Evolutionary conservation across 2,797 vertebrate species (phyloP).

Genomic region (Hoplostethus atlanticus): DNA sequence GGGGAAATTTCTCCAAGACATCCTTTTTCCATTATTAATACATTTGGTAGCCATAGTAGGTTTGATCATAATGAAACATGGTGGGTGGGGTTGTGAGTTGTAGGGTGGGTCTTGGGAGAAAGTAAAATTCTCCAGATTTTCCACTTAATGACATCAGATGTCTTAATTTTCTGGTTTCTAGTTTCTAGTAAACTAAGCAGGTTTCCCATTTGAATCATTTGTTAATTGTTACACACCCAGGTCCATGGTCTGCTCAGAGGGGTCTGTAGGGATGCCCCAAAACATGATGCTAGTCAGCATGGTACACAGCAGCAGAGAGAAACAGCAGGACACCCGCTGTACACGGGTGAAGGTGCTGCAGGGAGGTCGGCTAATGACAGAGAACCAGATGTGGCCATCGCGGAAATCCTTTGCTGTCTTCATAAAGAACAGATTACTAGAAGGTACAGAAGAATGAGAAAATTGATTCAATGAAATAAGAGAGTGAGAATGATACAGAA

Average conservation of each 20-base stretch:
- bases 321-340: constrained; percentile 95
- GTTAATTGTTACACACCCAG: constrained; percentile 84
- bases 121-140: not conserved
- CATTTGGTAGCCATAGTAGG: not conserved
- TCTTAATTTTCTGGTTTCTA: not conserved
- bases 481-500: not conserved
- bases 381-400: constrained; percentile 96
- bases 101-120: too few relatives aligned
- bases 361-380: constrained; percentile 90
- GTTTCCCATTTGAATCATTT: not conserved
- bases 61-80: too few relatives aligned
- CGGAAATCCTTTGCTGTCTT: constrained; percentile 94
- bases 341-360: constrained; percentile 92
- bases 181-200: not conserved
- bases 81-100: too few relatives aligned
- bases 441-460: constrained; percentile 12
- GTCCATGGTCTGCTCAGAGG: constrained; percentile 96
- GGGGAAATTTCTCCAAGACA: too few relatives aligned
- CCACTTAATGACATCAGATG: not conserved
- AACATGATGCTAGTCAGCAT: constrained; percentile 99
- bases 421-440: constrained; percentile 93
- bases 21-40: not conserved
- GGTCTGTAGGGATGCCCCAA: constrained; percentile 94
- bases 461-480: not conserved
- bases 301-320: constrained; percentile 95